phyloP scores from a whole-genome alignment of 2,113 vertebrate genomes.

The Delphinus delphis region DNA sequence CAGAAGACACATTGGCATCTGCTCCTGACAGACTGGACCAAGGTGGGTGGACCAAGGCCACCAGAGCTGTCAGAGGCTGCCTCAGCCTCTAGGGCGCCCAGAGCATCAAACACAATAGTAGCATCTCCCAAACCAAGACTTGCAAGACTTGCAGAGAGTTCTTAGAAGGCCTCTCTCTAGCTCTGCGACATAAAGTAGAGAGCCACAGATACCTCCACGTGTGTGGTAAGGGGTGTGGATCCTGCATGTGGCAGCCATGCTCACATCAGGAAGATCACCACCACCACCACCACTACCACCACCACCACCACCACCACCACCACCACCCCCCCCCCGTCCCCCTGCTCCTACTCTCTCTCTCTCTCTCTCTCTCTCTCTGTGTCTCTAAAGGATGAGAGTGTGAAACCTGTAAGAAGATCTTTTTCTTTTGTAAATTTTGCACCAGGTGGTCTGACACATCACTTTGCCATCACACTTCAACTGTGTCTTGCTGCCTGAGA shows the following conservation, averaged over 20 bases:
- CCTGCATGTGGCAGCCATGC: accelerated
- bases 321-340: too few relatives aligned
- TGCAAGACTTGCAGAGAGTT: neutral
- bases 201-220: neutral
- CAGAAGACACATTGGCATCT: neutral
- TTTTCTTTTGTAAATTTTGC: neutral
- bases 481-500: neutral
- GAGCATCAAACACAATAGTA: neutral
- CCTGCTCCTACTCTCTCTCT: too few relatives aligned
- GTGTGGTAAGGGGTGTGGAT: neutral
- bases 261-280: neutral
- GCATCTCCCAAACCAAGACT: neutral
- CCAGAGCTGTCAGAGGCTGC: neutral
- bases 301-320: too few relatives aligned
- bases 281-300: too few relatives aligned
- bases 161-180: neutral
- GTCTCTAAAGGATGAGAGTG: neutral
- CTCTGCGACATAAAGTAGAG: neutral
- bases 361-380: too few relatives aligned
- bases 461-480: neutral
- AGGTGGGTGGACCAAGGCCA: too few relatives aligned
- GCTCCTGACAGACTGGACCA: neutral
- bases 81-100: neutral
- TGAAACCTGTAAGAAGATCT: neutral
- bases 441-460: neutral